Base-by-base conservation (phyloP, 2,797 vertebrate species). In the Podargus strigoides region DNA sequence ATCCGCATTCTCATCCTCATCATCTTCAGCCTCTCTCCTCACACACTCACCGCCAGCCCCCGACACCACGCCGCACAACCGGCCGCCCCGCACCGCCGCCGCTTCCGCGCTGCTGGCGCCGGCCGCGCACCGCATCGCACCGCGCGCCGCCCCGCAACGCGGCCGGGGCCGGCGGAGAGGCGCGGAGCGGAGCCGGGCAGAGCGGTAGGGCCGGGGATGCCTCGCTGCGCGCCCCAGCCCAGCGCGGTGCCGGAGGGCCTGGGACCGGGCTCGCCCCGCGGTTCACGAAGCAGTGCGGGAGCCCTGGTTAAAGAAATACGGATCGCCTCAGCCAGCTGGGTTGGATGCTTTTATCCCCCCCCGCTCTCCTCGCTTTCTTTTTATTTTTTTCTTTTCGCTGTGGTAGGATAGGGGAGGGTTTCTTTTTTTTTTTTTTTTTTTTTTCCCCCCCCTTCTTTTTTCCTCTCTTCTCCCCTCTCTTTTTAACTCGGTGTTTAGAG, bases 1-100 rank as follows among this genome's bases (percentile, higher is more conserved):
- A 93, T 84, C 94, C 82, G 80, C 95, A 88, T 93, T 95, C 59
- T 91, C 95, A 90, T 89, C 96, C 50, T 89, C 96, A 81, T 88
- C 95, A 78, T 93, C 92, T 63, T 78, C 94, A 85, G 91, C 93
- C 64, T 92, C 63, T 74, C 60, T 94, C 85, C 62, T 95, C 83
- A 73, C 90, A 90, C 90, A 85, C 87, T 83, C 56, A n/a, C 87
- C 95, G 69, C 90, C 91, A 86, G 83, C 49, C 64, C 87, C 84
- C 63, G 87, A 88, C 64, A 81, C 77, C 85, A 12, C 53, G 72
- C 72, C 37, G 78, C 82, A 49, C 53, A n/a, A 17, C 64, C 78
- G 34, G 64, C 37, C 12, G 6, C 66, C n/a, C 60, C 69, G 77
- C 73, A 37, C 44, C 24, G 44, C 47, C 34, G 44, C 79, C 37